Percentiles rank a stretch among this genome's conserved stretches.
Evolutionary conservation across 2,888 invertebrate species (phyloP).

Genomic region (Meteorus colon): DNA sequence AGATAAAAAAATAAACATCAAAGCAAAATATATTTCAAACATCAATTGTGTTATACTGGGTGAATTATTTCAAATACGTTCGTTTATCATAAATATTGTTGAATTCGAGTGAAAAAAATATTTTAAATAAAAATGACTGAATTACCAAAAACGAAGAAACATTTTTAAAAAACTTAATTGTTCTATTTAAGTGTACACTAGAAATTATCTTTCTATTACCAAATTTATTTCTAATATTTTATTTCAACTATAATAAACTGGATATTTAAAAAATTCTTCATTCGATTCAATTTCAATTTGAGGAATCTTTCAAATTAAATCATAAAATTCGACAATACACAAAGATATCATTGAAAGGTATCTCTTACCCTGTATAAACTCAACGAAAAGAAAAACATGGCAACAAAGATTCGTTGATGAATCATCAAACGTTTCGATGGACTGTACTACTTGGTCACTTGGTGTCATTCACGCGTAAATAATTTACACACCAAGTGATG

Average conservation of each 20-base stretch:
- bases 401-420: not conserved
- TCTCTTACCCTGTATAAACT: not conserved
- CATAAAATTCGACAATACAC: too few relatives aligned
- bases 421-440: conserved; percentile 38
- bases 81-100: too few relatives aligned
- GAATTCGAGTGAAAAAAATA: too few relatives aligned
- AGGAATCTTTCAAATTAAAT: too few relatives aligned
- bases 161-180: not conserved
- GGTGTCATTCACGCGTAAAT: conserved; percentile 18
- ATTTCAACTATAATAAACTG: too few relatives aligned
- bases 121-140: not conserved
- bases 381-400: conserved; percentile 1
- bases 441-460: conserved; percentile 29
- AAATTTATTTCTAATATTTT: too few relatives aligned
- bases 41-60: not conserved
- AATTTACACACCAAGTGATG: conserved; percentile 1
- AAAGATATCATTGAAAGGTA: too few relatives aligned
- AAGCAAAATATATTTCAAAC: conserved; percentile 19
- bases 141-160: not conserved
- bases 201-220: too few relatives aligned
- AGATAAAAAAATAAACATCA: conserved; percentile 7
- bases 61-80: too few relatives aligned
- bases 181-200: too few relatives aligned
- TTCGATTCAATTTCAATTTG: too few relatives aligned
- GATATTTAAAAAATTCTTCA: too few relatives aligned